phyloP scores from a whole-genome alignment of 2,888 invertebrate genomes.

The Harmothoe impar region DNA sequence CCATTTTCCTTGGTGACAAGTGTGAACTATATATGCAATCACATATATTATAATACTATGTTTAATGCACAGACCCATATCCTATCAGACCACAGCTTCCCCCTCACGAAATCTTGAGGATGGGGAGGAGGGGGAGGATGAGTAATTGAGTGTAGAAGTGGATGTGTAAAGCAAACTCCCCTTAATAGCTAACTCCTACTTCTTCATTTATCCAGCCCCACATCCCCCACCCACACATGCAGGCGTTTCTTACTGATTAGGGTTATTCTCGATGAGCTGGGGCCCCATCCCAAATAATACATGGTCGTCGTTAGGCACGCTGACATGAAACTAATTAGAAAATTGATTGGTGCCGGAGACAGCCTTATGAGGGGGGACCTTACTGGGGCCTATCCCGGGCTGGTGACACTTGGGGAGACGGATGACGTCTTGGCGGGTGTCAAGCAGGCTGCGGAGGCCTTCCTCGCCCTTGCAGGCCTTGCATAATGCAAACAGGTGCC shows the following conservation, averaged over 20 bases:
- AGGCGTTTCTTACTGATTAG: constrained; percentile 10
- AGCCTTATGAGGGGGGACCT: constrained; percentile 12
- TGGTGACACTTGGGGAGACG: constrained; percentile 4
- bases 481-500: constrained; percentile 54
- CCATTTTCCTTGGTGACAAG: too few relatives aligned
- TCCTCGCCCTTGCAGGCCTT: neutral
- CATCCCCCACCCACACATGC: neutral
- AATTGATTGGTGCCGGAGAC: constrained; percentile 11
- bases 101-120: too few relatives aligned
- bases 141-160: too few relatives aligned
- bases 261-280: neutral
- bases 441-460: constrained; percentile 12
- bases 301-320: constrained; percentile 4
- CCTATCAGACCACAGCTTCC: too few relatives aligned
- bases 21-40: too few relatives aligned
- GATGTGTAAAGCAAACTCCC: too few relatives aligned
- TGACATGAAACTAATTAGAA: constrained; percentile 37
- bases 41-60: too few relatives aligned
- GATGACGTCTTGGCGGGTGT: constrained; percentile 38
- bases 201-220: neutral
- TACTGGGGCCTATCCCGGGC: neutral
- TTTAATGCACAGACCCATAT: too few relatives aligned
- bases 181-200: too few relatives aligned
- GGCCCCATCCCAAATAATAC: constrained; percentile 30
- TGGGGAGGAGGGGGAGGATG: too few relatives aligned